Evolutionary conservation across 1,140 invertebrate species (phyloP).

Genomic region (Pinna nobilis): DNA sequence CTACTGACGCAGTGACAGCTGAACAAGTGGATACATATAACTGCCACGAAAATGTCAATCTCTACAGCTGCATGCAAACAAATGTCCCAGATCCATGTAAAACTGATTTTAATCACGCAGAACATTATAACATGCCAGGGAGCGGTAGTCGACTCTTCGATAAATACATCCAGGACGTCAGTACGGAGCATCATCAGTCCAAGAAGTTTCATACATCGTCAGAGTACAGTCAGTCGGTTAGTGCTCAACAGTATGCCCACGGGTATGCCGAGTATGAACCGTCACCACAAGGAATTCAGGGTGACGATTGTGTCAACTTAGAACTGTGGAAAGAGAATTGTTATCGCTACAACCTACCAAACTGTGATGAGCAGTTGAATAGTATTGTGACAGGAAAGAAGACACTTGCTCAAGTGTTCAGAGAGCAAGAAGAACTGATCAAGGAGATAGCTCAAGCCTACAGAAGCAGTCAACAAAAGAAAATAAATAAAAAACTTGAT

Average conservation of each 20-base stretch:
- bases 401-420: conserved; percentile 58
- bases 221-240: too few species aligned
- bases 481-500: background rate
- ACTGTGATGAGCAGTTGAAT: conserved; percentile 61
- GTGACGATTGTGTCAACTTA: conserved; percentile 58
- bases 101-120: conserved; percentile 76
- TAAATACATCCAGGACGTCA: conserved; percentile 83
- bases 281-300: conserved; percentile 66
- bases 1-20: background rate
- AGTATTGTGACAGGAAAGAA: conserved; percentile 55
- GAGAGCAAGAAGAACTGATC: conserved; percentile 57
- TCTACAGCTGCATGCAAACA: conserved; percentile 83
- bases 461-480: background rate
- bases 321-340: conserved; percentile 67
- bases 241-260: too few species aligned
- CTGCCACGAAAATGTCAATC: conserved; percentile 74
- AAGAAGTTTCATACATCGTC: too few species aligned
- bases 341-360: conserved; percentile 56
- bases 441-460: conserved; percentile 47
- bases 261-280: conserved; percentile 33
- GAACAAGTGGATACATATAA: conserved; percentile 18
- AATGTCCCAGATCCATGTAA: conserved; percentile 81
- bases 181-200: too few species aligned
- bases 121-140: conserved; percentile 82
- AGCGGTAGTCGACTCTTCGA: conserved; percentile 75